phyloP scores from a whole-genome alignment of 2,113 vertebrate species.

The Ibidorhyncha struthersii region DNA sequence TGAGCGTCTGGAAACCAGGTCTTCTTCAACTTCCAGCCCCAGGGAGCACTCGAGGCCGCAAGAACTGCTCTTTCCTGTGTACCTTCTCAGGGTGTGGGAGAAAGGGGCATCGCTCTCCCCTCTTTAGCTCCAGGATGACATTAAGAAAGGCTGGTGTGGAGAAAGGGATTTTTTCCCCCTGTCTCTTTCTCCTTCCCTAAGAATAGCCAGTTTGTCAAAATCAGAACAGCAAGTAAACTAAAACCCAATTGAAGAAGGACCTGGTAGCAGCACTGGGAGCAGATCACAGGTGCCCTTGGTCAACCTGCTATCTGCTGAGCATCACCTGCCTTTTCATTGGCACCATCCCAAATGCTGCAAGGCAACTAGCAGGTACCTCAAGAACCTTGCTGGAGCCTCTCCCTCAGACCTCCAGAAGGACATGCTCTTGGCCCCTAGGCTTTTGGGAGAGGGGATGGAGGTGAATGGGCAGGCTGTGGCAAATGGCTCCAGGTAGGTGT shows the following conservation, averaged over 20 bases:
- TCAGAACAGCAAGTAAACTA: background rate
- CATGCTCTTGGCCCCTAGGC: accelerated
- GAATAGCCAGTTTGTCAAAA: background rate
- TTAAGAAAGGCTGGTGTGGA: background rate
- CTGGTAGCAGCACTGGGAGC: background rate
- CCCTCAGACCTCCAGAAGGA: background rate
- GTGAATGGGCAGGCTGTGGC: background rate
- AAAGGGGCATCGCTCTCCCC: too few species aligned
- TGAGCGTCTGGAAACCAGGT: background rate
- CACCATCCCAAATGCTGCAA: background rate
- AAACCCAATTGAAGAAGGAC: background rate
- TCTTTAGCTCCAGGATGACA: background rate
- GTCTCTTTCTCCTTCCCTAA: background rate
- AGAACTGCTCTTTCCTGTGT: background rate
- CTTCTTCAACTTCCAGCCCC: background rate
- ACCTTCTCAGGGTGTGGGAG: too few species aligned
- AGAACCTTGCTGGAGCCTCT: background rate
- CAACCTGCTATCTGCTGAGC: background rate
- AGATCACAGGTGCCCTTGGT: background rate
- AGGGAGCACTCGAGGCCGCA: background rate
- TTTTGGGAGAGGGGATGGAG: background rate
- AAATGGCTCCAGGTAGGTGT: background rate
- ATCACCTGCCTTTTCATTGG: background rate
- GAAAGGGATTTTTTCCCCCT: background rate
- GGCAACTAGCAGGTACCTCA: background rate